Evolutionary conservation across 2,797 vertebrate genomes (phyloP), one percentile per base, ranked within the genome.

Genomic region (Danio kyathit): DNA sequence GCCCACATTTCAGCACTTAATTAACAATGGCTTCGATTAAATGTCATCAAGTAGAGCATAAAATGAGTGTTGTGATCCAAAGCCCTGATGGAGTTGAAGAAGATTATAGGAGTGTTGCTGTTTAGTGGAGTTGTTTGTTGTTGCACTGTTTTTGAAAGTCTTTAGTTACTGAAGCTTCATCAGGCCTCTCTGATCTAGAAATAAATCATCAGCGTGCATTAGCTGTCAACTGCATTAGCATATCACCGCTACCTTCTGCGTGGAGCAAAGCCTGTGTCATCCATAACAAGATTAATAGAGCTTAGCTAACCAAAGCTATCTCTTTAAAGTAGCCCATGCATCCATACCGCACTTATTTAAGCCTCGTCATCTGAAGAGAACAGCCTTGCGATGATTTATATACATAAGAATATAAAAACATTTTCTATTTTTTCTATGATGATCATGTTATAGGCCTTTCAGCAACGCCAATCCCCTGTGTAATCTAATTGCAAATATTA

Each of bases 221-320:
- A 60, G 63, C 40, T 74, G 61, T 77, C 60, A 77, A 40, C 63
- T 21, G 16, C 54, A 56, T 43, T 56, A 57, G 66, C 60, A 59
- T 49, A 73, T 70, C 52, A n/a, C n/a, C 6, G 2, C 7, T 74
- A 44, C 19, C 51, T 46, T 41, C 17, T 29, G 61, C 61, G 16
- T 64, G 40, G 44, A 64, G 59, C 60, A 73, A 73, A 56, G 51
- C 60, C 70, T 65, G 19, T 57, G 51, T 64, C 61, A 56, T 80
- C 78, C 60, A 57, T 74, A 65, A 65, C 70, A 57, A 56, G 70
- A 72, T 52, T 74, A 80, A 80, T 57, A 48, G 61, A 46, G 52
- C 16, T 80, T 73, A 80, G 38, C 78, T 64, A 21, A 44, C 59
- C 17, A 64, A 72, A 80, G 40, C 14, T 56, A 80, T 80, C 78